phyloP scores from a whole-genome alignment of 1,140 invertebrate genomes.

The Drosophila orena region DNA sequence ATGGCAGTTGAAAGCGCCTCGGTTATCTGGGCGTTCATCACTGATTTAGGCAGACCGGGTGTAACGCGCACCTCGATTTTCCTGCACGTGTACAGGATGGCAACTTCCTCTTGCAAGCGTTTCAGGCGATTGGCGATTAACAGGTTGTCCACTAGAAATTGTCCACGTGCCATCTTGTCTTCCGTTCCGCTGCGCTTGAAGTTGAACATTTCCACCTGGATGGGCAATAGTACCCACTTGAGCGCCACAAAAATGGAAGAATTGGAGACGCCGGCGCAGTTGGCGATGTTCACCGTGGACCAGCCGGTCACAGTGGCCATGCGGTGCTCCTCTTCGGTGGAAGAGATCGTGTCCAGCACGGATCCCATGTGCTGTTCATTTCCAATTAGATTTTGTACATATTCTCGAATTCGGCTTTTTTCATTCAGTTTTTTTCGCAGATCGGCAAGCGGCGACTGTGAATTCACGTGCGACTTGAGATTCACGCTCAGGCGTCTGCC shows the following conservation, averaged over 20 bases:
- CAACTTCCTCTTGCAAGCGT: conserved; percentile 14
- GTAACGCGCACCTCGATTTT: conserved; percentile 16
- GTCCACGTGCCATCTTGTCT: not conserved
- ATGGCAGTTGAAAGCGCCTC: not conserved
- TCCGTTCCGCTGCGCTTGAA: conserved; percentile 25
- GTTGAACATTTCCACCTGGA: conserved; percentile 33
- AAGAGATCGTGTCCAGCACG: conserved; percentile 19
- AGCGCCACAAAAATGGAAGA: conserved; percentile 28
- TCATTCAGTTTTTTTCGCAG: conserved; percentile 23
- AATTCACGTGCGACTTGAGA: conserved; percentile 7
- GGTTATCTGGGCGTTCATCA: not conserved
- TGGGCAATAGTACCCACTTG: conserved; percentile 40
- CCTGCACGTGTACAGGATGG: conserved; percentile 12
- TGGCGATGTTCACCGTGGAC: conserved; percentile 37
- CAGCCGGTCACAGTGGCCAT: conserved; percentile 34
- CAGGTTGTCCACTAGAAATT: conserved; percentile 45
- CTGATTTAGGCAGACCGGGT: conserved; percentile 7
- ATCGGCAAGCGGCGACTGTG: not conserved
- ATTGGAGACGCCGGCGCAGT: conserved; percentile 25
- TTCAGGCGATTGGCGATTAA: conserved; percentile 47
- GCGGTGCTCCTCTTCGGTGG: not conserved
- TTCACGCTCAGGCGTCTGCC: not conserved
- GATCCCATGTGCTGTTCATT: not conserved
- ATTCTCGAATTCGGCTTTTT: not conserved
- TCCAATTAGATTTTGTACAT: not conserved